A percentile compares a stretch with the other conserved stretches of the same genome.
Conservation (phyloP, 2,113 vertebrate genomes). For the Verasper variegatus region DNA sequence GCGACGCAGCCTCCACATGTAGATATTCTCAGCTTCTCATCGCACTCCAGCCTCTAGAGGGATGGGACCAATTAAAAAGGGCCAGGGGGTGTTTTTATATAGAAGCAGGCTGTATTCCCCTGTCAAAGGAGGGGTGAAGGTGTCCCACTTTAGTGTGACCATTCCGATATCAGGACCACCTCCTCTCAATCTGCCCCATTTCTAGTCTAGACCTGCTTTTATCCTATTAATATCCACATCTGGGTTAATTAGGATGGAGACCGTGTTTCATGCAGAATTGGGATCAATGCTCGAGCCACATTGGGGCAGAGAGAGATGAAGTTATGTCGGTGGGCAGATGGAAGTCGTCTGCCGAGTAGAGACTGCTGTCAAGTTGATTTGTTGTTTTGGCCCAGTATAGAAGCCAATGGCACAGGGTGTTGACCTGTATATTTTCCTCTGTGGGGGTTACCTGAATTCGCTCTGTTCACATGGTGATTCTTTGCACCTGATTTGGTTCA, state of each 20-base stretch:
- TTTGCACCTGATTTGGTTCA: not conserved
- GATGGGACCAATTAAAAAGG: constrained; percentile 65
- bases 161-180: constrained; percentile 76
- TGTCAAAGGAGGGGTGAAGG: constrained; percentile 59
- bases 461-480: not conserved
- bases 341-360: constrained; percentile 41
- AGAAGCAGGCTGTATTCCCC: constrained; percentile 75
- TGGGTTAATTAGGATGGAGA: constrained; percentile 87
- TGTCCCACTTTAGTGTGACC: constrained; percentile 81
- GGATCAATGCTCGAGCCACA: constrained; percentile 63
- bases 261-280: constrained; percentile 73
- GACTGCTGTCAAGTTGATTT: constrained; percentile 39
- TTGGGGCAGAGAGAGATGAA: constrained; percentile 35
- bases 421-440: constrained; percentile 36
- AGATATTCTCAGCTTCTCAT: constrained; percentile 67
- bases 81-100: constrained; percentile 77
- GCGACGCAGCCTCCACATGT: constrained; percentile 16
- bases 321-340: constrained; percentile 7
- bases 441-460: constrained; percentile 7
- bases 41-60: constrained; percentile 50
- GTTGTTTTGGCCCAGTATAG: constrained; percentile 38
- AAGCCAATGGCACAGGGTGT: not conserved
- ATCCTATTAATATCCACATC: constrained; percentile 84
- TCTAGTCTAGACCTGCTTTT: constrained; percentile 80
- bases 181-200: constrained; percentile 75